Percentiles rank a stretch among this genome's conserved stretches.
Evolutionary conservation across 2,113 vertebrate species (phyloP).

Genomic region (Protobothrops mucrosquamatus): DNA sequence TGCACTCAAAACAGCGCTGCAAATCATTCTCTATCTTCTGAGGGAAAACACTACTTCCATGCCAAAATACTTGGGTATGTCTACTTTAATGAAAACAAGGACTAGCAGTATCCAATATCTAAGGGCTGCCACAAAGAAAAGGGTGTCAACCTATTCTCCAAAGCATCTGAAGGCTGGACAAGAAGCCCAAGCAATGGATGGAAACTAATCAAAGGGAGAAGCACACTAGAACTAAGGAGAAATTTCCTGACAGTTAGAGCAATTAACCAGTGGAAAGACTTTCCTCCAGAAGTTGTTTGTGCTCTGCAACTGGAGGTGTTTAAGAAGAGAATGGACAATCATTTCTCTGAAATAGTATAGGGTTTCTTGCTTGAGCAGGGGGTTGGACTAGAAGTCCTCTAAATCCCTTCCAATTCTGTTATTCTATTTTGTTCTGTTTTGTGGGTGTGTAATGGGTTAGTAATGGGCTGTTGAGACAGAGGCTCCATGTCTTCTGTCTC

Average conservation of each 20-base stretch:
- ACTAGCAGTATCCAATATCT: not conserved
- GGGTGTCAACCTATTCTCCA: too few species aligned
- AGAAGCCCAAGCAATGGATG: too few species aligned
- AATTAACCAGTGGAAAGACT: too few species aligned
- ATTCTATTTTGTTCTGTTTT: not conserved
- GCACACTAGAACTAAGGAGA: too few species aligned
- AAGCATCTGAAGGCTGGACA: too few species aligned
- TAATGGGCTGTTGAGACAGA: not conserved
- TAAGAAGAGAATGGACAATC: too few species aligned
- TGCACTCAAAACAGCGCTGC: not conserved
- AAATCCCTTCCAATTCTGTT: not conserved
- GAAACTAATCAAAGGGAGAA: too few species aligned
- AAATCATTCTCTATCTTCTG: not conserved
- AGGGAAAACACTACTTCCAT: not conserved
- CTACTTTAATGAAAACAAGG: not conserved
- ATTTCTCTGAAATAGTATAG: not conserved
- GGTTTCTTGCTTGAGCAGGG: not conserved
- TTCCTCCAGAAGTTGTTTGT: too few species aligned
- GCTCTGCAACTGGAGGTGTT: too few species aligned
- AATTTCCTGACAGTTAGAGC: too few species aligned
- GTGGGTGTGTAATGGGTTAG: not conserved
- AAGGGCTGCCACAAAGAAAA: not conserved
- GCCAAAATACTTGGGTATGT: not conserved
- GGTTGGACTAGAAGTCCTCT: not conserved
- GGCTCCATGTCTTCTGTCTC: not conserved